Evolutionary conservation across 2,113 vertebrate species (phyloP).

Genomic region (Rutilus rutilus): DNA sequence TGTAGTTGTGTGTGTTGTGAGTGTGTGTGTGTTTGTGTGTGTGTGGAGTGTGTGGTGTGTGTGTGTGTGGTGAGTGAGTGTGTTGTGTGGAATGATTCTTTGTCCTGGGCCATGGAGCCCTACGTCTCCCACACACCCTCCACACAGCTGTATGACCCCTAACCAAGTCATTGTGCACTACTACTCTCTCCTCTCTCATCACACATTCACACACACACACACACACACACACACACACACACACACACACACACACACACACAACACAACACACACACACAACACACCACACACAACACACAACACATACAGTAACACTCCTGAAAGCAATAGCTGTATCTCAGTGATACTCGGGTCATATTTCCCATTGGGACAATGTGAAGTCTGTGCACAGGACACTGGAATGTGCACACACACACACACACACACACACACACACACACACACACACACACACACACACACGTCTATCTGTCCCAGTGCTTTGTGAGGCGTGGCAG

Average conservation of each 20-base stretch:
- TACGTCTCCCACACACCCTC: slow-evolving; percentile 68
- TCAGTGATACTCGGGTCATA: slow-evolving; percentile 66
- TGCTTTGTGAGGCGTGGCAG: slow-evolving; percentile 48
- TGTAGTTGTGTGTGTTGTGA: too few species aligned
- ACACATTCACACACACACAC: slow-evolving; percentile 46
- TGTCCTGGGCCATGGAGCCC: slow-evolving; percentile 65
- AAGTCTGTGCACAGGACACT: slow-evolving; percentile 73
- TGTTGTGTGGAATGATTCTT: slow-evolving; percentile 42
- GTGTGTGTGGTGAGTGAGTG: not conserved
- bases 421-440: slow-evolving; percentile 42
- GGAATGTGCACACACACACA: slow-evolving; percentile 48
- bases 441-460: slow-evolving; percentile 46
- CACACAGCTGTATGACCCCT: slow-evolving; percentile 77
- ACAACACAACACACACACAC: slow-evolving; percentile 45
- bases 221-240: not conserved
- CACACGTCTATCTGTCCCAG: slow-evolving; percentile 51
- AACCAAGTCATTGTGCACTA: slow-evolving; percentile 69
- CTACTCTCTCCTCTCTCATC: not conserved
- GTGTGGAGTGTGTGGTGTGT: not conserved
- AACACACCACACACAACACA: slow-evolving; percentile 50
- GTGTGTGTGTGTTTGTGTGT: too few species aligned
- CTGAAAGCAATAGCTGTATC: slow-evolving; percentile 67
- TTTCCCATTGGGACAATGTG: slow-evolving; percentile 78
- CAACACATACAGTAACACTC: slow-evolving; percentile 48
- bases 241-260: too few species aligned